A percentile compares a stretch with the other conserved stretches of the same genome.
Evolutionary conservation across 2,113 vertebrate genomes (phyloP).

Genomic region (Boleophthalmus pectinirostris): DNA sequence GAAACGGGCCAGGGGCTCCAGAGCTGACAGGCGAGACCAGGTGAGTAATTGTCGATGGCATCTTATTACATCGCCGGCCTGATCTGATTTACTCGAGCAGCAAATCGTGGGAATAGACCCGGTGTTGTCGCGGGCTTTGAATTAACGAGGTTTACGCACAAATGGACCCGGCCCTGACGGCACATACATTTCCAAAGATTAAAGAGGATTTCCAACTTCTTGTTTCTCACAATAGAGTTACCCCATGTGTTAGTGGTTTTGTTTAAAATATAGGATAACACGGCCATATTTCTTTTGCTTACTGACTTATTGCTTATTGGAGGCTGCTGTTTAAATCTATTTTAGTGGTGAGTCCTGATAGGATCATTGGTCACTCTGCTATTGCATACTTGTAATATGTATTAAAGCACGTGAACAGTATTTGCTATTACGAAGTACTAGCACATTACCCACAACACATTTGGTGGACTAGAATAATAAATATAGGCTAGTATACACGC

Average conservation of each 20-base stretch:
- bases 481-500: too few species aligned
- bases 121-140: constrained; percentile 47
- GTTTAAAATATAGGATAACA: constrained; percentile 12
- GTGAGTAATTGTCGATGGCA: constrained; percentile 65
- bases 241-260: background rate
- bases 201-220: constrained; percentile 44
- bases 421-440: too few species aligned
- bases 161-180: constrained; percentile 50
- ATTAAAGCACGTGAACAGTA: too few species aligned
- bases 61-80: constrained; percentile 64
- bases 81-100: constrained; percentile 66
- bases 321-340: background rate
- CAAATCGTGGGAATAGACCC: constrained; percentile 60
- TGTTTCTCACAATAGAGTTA: constrained; percentile 32
- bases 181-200: constrained; percentile 52
- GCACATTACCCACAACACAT: too few species aligned
- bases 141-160: constrained; percentile 60
- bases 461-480: too few species aligned
- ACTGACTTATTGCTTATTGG: background rate
- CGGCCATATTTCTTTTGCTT: background rate
- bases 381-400: too few species aligned
- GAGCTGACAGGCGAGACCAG: constrained; percentile 61
- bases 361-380: background rate
- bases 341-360: background rate
- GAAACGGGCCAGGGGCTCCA: constrained; percentile 55